These are phyloP conservation scores for Aradus depressus DNA, from an alignment of 2,888 invertebrate genomes.

Conservation along the genomic window DNA sequence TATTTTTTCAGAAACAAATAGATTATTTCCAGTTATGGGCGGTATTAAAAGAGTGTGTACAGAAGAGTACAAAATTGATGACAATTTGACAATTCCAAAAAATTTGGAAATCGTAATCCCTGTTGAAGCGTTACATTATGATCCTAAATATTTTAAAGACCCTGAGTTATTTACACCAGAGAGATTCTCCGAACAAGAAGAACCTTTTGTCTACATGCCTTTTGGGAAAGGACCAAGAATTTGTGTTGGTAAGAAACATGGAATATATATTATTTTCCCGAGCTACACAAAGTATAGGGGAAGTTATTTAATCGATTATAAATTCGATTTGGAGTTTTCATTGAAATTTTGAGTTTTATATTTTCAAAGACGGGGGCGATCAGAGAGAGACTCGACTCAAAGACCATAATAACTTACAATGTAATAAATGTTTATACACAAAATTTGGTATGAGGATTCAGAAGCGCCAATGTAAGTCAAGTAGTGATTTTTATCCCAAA, in stretches of 20 bases:
- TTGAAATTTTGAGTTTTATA: no score
- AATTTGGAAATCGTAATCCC: not conserved
- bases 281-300: no score
- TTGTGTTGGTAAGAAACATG: not conserved
- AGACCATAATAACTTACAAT: no score
- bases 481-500: no score
- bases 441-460: no score
- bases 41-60: not conserved
- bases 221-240: not conserved
- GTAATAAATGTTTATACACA: no score
- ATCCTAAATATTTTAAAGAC: not conserved
- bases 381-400: no score
- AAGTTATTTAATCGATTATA: no score
- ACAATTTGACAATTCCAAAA: not conserved
- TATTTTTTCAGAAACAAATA: not conserved
- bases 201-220: not conserved
- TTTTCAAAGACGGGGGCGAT: no score
- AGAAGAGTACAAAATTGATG: not conserved
- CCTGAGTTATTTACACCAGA: not conserved
- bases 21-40: not conserved
- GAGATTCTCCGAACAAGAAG: not conserved
- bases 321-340: no score
- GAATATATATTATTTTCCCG: not conserved
- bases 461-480: no score
- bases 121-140: not conserved